Evolutionary conservation across 2,113 vertebrate species (phyloP), one percentile per base, ranked within the genome.

Genomic region (Proteles cristata): DNA sequence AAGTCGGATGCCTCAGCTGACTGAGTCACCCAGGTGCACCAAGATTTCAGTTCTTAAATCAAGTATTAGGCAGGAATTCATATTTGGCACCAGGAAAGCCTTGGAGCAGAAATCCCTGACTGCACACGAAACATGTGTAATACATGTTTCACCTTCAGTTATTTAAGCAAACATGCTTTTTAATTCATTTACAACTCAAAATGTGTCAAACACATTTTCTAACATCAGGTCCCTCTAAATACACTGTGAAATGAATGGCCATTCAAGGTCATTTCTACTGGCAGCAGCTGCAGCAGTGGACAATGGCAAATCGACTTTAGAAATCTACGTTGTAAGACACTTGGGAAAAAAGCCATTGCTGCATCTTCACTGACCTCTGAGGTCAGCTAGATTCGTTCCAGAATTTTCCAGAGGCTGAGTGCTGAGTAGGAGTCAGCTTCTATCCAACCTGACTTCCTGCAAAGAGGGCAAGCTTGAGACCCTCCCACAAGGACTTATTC

Each of bases 101-200:
- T 83, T 55, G n/a, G 45, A 61, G 92, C 85, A 68, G 93, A 95
- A 98, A 97, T 97, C 84, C 73, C 87, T 98, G 91, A 93, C 58
- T 97, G 80, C 61, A 97, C 90, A 65, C 77, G 16, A 97, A 94
- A 92, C 61, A 97, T 21, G 81, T 74, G 21, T 84, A 95, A 90
- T 90, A 81, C 55, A 84, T 66, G 33, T 43, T 93, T 85, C 95
- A 94, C 95, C 94, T 97, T 90, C 96, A 98, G 88, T 98, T 97
- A 97, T 97, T 97, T 94, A 97, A 95, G 90, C 65, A 94, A 97
- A 95, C 66, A 82, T 58, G 66, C 14, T 63, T 88, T 96, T 97
- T 28, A 97, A 90, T 97, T 96, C 48, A 95, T 96, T 76, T 94
- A 65, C 50, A 87, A 74, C 61, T 94, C 93, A 25, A 94, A 94